These are phyloP conservation scores for Xyliphius kryptos DNA, from an alignment of 2,113 vertebrate genomes.

Conservation along the genomic window DNA sequence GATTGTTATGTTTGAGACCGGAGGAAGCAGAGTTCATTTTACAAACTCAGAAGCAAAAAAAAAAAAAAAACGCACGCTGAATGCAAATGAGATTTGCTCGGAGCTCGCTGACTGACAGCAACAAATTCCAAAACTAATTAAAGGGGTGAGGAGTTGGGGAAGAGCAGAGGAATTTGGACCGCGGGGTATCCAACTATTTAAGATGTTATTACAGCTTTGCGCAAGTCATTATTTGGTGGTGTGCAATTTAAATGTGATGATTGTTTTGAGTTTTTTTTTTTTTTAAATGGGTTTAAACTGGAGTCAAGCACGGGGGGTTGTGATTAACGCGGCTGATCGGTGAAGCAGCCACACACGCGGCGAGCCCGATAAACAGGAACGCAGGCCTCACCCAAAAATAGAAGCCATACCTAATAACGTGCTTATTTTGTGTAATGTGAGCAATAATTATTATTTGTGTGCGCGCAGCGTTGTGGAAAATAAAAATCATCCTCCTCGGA, in stretches of 20 bases:
- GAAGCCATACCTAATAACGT: too few species aligned
- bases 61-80: neutral
- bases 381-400: too few species aligned
- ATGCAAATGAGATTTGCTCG: slow-evolving; percentile 19
- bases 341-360: too few species aligned
- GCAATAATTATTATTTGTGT: too few species aligned
- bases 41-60: neutral
- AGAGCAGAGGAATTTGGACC: slow-evolving; percentile 8
- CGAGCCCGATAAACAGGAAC: too few species aligned
- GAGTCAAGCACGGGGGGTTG: too few species aligned
- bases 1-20: neutral
- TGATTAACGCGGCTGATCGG: too few species aligned
- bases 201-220: slow-evolving; percentile 27
- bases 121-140: slow-evolving; percentile 31
- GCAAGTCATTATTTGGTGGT: slow-evolving; percentile 15
- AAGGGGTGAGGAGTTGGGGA: slow-evolving; percentile 6
- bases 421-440: neutral
- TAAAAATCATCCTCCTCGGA: too few species aligned
- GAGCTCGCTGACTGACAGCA: slow-evolving; percentile 24
- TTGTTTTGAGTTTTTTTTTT: neutral
- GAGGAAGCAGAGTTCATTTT: slow-evolving; percentile 50
- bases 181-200: slow-evolving; percentile 26
- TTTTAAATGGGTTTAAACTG: neutral
- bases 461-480: too few species aligned
- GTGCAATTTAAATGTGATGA: slow-evolving; percentile 10